Percentiles rank a stretch among this genome's conserved stretches.
These are phyloP conservation scores for Notodonta ziczac DNA, from an alignment of 2,888 invertebrate species.

Conservation along the genomic window DNA sequence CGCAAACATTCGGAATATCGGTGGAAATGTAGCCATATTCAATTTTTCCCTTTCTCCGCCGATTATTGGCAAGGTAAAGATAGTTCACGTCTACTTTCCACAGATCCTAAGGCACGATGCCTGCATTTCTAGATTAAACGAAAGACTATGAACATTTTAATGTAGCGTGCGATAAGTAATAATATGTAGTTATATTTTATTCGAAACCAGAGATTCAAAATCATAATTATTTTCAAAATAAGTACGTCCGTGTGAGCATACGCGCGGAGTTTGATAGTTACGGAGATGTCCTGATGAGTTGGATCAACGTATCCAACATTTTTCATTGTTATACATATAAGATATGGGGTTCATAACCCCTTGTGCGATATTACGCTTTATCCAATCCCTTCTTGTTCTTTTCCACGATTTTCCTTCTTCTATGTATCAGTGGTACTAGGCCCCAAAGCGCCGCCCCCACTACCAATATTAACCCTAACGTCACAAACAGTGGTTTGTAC, in stretches of 20 bases:
- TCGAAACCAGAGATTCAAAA: background rate
- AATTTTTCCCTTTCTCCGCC: too few species aligned
- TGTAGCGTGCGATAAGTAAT: background rate
- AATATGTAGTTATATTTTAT: background rate
- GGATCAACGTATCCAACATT: background rate
- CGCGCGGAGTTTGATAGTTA: too few species aligned
- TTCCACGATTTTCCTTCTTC: conserved; percentile 53
- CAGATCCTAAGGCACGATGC: too few species aligned
- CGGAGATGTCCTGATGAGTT: too few species aligned
- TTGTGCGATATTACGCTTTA: conserved; percentile 53
- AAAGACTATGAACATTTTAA: too few species aligned
- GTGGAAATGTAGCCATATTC: too few species aligned
- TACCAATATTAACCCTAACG: conserved; percentile 89
- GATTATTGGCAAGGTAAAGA: too few species aligned
- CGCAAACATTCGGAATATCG: too few species aligned
- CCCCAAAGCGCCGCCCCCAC: conserved; percentile 90
- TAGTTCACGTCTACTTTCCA: too few species aligned
- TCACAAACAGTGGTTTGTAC: conserved; percentile 89
- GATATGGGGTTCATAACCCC: conserved; percentile 9
- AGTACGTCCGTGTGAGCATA: background rate
- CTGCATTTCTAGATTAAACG: too few species aligned
- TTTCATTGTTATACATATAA: conserved; percentile 2
- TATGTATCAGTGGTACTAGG: conserved; percentile 89
- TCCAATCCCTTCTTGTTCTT: conserved; percentile 30
- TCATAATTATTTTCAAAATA: background rate